Conservation (phyloP, 1,140 invertebrate genomes). For the Eriosoma lanigerum region DNA sequence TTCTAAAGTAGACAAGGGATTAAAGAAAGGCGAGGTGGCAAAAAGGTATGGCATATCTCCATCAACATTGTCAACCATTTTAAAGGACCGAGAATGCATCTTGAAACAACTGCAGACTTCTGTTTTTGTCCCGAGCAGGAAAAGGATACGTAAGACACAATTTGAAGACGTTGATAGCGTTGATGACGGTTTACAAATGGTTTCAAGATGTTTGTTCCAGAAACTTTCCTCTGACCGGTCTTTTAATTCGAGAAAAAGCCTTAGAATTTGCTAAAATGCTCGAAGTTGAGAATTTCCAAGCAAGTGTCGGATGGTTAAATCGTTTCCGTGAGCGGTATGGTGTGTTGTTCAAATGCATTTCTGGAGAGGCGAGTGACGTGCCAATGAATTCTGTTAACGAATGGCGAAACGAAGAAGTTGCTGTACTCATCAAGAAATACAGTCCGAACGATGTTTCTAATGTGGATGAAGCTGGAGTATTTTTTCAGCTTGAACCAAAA, state of each 20-base stretch:
- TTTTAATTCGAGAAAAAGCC: background rate
- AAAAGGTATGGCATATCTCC: conserved; percentile 8
- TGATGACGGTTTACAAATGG: no score
- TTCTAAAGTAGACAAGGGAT: background rate
- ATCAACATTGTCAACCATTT: conserved; percentile 16
- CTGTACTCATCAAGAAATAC: conserved; percentile 56
- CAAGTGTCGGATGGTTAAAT: conserved; percentile 5
- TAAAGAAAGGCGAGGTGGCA: conserved; percentile 17
- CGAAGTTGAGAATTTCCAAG: conserved; percentile 11
- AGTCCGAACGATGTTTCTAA: conserved; percentile 58
- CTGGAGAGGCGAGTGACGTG: background rate
- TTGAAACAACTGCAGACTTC: no score
- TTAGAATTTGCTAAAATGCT: conserved; percentile 12
- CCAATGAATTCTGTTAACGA: conserved; percentile 1
- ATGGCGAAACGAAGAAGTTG: conserved; percentile 28
- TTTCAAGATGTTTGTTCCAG: conserved; percentile 8
- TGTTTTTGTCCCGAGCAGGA: no score
- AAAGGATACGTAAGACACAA: no score
- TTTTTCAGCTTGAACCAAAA: conserved; percentile 57
- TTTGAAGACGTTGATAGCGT: no score
- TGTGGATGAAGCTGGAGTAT: conserved; percentile 59
- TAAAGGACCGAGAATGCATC: no score
- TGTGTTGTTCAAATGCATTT: background rate
- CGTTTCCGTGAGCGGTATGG: conserved; percentile 2
- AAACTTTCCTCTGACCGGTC: conserved; percentile 1